A percentile compares a stretch with the other conserved stretches of the same genome.
phyloP scores from a whole-genome alignment of 2,113 vertebrate species.

The Turdus rufiventris region DNA sequence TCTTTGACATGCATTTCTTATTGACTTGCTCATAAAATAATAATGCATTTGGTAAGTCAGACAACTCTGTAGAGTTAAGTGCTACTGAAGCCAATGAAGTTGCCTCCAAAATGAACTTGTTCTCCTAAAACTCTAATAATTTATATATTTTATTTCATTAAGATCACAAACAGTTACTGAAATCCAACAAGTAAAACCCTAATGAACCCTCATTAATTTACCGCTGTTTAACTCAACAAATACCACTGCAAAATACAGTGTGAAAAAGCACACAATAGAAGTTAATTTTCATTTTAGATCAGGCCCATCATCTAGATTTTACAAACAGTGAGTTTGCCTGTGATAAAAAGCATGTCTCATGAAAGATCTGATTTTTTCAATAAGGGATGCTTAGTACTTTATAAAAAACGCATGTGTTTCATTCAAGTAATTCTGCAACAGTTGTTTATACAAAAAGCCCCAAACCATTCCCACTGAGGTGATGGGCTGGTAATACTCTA shows the following conservation, averaged over 20 bases:
- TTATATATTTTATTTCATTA: constrained; percentile 25
- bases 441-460: neutral
- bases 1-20: neutral
- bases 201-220: neutral
- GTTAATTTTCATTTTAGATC: neutral
- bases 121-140: neutral
- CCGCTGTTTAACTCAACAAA: constrained; percentile 12
- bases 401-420: accelerated
- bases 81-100: neutral
- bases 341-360: neutral
- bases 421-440: neutral
- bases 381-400: neutral
- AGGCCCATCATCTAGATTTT: neutral
- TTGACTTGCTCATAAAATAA: neutral
- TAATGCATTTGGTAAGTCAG: neutral
- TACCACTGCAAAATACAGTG: neutral
- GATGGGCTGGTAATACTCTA: neutral
- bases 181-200: constrained; percentile 1
- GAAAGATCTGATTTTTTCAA: neutral
- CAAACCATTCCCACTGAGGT: neutral
- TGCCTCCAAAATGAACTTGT: neutral
- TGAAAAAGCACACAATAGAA: neutral
- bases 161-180: constrained; percentile 7
- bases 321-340: neutral
- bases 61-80: neutral